phyloP scores from a whole-genome alignment of 2,113 vertebrate species.

The Saccopteryx bilineata region DNA sequence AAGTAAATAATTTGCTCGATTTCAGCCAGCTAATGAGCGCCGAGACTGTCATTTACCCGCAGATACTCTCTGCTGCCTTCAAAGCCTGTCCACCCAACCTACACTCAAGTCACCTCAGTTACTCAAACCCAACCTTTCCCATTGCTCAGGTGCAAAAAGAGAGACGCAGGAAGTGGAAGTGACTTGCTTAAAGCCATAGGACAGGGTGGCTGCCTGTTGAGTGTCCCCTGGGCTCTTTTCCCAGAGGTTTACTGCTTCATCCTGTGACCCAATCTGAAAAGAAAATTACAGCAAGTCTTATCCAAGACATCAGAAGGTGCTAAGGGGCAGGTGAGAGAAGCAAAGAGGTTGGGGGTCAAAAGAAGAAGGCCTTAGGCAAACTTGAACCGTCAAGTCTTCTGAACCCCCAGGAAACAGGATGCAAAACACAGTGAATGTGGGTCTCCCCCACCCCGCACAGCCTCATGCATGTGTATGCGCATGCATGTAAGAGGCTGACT shows the following conservation, averaged over 20 bases:
- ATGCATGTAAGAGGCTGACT: not conserved
- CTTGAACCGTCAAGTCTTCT: not conserved
- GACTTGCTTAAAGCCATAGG: not conserved
- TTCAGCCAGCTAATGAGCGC: not conserved
- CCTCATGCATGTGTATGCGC: rapidly evolving
- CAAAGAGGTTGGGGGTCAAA: no score
- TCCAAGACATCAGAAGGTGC: not conserved
- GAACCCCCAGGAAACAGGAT: not conserved
- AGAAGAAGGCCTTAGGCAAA: not conserved
- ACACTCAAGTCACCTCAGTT: not conserved
- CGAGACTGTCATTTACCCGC: not conserved
- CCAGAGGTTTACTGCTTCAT: not conserved
- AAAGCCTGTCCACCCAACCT: not conserved
- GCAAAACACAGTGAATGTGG: not conserved
- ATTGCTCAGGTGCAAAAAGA: not conserved
- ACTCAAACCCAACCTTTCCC: not conserved
- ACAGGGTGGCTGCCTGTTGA: not conserved
- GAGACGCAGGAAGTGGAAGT: rapidly evolving
- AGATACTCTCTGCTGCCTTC: not conserved
- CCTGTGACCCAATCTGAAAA: not conserved
- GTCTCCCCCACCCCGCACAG: not conserved
- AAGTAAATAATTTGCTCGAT: slow-evolving; percentile 49
- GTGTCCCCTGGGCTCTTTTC: not conserved
- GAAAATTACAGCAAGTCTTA: not conserved
- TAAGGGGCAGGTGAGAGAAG: not conserved